Base-by-base conservation (phyloP, 2,113 vertebrate species). In the Bambusicola thoracicus region DNA sequence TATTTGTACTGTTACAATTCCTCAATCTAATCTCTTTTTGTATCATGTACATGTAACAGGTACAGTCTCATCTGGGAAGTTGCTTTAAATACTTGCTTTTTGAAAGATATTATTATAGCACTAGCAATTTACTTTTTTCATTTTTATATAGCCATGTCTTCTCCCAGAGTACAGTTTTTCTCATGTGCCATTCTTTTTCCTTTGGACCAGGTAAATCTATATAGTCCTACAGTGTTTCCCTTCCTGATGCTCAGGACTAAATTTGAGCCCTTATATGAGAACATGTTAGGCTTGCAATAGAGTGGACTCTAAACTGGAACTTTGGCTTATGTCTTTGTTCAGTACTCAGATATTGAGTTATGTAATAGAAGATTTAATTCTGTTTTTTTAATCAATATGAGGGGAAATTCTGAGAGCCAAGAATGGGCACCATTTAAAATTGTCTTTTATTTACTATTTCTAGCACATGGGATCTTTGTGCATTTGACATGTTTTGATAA, bases 31-130 rank as follows among this genome's bases (percentile, higher is more conserved):
- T 84, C 29, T 12, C 4, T 48, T 74, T 86, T 43, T 88, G 4
- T 61, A 17, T 67, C n/a, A 40, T 0, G 0, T 41, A 67, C 7
- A 8, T 38, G 10, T 89, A 72, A 75, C 24, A 40, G 58, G 16
- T 53, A 67, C 8, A 36, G 29, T 72, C 24, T 90, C 38, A 83
- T 11, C 30, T 49, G 44, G 8, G 21, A 58, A 73, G 13, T 6
- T 85, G 17, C 21, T 48, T 82, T 61, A 49, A 44, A 25, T 70
- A 36, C 22, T 70, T 68, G 12, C 8, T 77, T 32, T 80, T 80
- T 74, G 27, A 87, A 63, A 10, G 22, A 49, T 59, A 8, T 75
- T 38, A 46, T 89, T 84, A 10, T 7, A 74, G 13, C 20, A 30
- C 10, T 72, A 27, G 44, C 6, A 65, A 1, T 93, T 90, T 67